A percentile compares a stretch with the other conserved stretches of the same genome.
Evolutionary conservation across 92 coral and sea anemone genomes (phyloP).

Genomic region (Phenganax marumi): DNA sequence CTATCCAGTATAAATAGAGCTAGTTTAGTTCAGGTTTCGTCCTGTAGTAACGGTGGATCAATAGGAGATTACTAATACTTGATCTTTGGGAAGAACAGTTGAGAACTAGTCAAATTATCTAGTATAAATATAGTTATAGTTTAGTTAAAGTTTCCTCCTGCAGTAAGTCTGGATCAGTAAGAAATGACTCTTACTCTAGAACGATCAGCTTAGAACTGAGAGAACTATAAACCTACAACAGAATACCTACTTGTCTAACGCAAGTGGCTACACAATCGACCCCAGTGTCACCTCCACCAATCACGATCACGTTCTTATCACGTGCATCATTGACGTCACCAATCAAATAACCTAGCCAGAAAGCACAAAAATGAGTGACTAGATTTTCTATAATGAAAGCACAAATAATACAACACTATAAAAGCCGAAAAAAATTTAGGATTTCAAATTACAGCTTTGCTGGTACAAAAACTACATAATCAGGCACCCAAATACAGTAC

Average conservation of each 20-base stretch:
- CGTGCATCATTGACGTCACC: conserved; percentile 63
- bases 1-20: too few species aligned
- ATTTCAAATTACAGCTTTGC: too few species aligned
- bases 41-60: too few species aligned
- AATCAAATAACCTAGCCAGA: conserved; percentile 60
- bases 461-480: background rate
- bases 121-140: background rate
- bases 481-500: background rate
- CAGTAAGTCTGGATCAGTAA: too few species aligned
- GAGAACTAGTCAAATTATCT: too few species aligned
- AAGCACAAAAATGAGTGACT: background rate
- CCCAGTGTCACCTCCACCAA: conserved; percentile 98
- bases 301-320: conserved; percentile 79
- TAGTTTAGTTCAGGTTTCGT: too few species aligned
- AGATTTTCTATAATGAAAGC: background rate
- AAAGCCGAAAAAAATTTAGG: background rate
- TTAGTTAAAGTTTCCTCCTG: background rate
- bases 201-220: background rate
- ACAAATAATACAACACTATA: background rate
- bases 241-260: conserved; percentile 71
- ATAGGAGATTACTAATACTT: too few species aligned
- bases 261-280: conserved; percentile 96
- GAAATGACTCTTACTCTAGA: background rate
- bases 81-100: too few species aligned
- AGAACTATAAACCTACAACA: background rate